Evolutionary conservation across 2,888 invertebrate genomes (phyloP).

Genomic region (Ectropis crepuscularia): DNA sequence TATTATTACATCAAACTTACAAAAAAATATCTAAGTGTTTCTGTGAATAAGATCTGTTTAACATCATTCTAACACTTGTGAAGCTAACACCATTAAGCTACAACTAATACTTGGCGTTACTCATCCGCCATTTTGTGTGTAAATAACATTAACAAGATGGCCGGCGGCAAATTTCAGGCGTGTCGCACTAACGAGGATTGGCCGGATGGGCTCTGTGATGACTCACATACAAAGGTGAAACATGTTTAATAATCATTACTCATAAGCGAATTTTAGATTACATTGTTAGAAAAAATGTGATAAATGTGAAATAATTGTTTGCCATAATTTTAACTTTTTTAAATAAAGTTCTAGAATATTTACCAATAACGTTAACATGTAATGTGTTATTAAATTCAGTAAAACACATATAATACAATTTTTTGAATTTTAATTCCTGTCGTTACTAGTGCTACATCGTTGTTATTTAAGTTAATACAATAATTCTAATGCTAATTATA

Average conservation of each 20-base stretch:
- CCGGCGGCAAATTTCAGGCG: conserved; percentile 70
- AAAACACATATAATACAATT: too few relatives aligned
- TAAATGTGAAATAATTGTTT: not conserved
- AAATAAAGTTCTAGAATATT: too few relatives aligned
- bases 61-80: conserved; percentile 32
- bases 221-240: conserved; percentile 81
- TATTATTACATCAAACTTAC: too few relatives aligned
- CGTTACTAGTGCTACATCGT: too few relatives aligned
- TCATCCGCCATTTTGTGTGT: conserved; percentile 68
- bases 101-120: conserved; percentile 48
- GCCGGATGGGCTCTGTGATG: conserved; percentile 77
- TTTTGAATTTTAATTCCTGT: too few relatives aligned
- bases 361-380: too few relatives aligned
- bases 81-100: conserved; percentile 29
- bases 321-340: too few relatives aligned
- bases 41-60: conserved; percentile 32
- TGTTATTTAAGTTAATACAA: too few relatives aligned
- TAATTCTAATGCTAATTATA: too few relatives aligned
- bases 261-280: conserved; percentile 14
- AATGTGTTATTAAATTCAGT: too few relatives aligned
- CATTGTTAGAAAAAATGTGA: conserved; percentile 6
- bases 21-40: not conserved
- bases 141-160: conserved; percentile 77
- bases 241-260: conserved; percentile 44
- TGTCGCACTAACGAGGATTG: conserved; percentile 76